Evolutionary conservation across 2,888 invertebrate genomes (phyloP).

Genomic region (Tenthredo distinguenda): DNA sequence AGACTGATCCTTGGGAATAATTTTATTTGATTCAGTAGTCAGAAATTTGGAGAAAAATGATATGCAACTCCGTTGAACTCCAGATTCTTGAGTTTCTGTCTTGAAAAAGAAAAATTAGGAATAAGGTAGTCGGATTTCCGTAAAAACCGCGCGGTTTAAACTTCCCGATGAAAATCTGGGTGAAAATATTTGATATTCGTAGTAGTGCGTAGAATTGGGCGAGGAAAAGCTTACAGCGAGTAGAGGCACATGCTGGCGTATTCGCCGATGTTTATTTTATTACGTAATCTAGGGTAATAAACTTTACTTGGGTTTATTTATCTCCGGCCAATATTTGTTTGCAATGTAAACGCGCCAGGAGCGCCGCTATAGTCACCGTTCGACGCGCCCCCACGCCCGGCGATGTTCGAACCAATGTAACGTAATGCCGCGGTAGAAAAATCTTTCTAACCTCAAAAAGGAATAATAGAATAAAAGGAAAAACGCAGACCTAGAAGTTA

Average conservation of each 20-base stretch:
- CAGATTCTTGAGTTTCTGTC: no score
- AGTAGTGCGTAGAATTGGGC: neutral
- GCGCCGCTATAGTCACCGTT: constrained; percentile 20
- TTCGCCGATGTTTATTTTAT: constrained; percentile 54
- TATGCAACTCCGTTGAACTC: no score
- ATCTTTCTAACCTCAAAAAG: neutral
- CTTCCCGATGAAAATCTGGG: neutral
- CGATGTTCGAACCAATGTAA: neutral
- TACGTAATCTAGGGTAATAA: constrained; percentile 56
- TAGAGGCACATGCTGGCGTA: constrained; percentile 41
- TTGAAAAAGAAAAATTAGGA: neutral
- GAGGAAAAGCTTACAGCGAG: neutral
- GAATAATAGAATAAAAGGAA: neutral
- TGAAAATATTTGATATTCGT: neutral
- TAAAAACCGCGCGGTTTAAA: neutral
- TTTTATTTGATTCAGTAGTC: no score
- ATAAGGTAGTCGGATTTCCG: neutral
- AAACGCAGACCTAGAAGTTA: neutral
- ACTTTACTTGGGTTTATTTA: constrained; percentile 55
- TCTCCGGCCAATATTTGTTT: constrained; percentile 54
- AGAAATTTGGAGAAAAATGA: no score
- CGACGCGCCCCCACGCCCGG: neutral
- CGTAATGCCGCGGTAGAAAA: neutral
- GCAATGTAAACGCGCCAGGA: constrained; percentile 53
- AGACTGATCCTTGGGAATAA: no score